Conservation (phyloP, 2,797 vertebrate species). For the Pangasius djambal region DNA sequence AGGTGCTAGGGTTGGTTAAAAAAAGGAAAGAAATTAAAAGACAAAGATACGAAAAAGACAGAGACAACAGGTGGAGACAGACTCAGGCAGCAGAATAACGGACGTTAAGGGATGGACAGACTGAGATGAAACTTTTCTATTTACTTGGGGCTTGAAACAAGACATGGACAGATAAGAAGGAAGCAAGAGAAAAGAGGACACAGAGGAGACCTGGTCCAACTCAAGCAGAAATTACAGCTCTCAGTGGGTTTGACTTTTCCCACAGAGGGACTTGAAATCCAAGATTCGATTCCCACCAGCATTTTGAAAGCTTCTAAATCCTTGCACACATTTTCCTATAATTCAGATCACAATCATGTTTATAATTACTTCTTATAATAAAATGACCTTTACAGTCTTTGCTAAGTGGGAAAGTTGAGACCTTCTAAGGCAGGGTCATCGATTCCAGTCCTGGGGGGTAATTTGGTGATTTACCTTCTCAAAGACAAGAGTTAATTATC, state of each 20-base stretch:
- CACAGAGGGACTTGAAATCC: slow-evolving; percentile 82
- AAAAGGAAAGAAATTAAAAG: slow-evolving; percentile 55
- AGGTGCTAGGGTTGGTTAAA: slow-evolving; percentile 62
- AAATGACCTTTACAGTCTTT: slow-evolving; percentile 1
- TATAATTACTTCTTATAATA: slow-evolving; percentile 13
- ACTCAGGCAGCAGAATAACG: slow-evolving; percentile 74
- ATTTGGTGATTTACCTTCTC: neutral
- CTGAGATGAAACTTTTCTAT: slow-evolving; percentile 73
- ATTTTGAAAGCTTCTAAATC: neutral
- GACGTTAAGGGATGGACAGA: slow-evolving; percentile 74
- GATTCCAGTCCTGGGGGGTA: neutral
- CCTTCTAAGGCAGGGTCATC: slow-evolving; percentile 7
- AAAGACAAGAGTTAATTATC: neutral
- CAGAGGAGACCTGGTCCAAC: slow-evolving; percentile 68
- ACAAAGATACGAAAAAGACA: slow-evolving; percentile 59
- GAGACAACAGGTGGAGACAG: slow-evolving; percentile 58
- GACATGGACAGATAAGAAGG: slow-evolving; percentile 29
- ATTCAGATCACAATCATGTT: slow-evolving; percentile 18
- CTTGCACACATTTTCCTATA: neutral
- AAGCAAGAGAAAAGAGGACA: slow-evolving; percentile 64
- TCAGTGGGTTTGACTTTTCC: slow-evolving; percentile 75
- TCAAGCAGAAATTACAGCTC: slow-evolving; percentile 66
- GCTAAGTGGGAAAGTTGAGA: neutral
- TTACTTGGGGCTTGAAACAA: slow-evolving; percentile 11
- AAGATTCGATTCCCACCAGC: slow-evolving; percentile 60